phyloP scores from a whole-genome alignment of 2,888 invertebrate genomes.

The Noctua pronuba region DNA sequence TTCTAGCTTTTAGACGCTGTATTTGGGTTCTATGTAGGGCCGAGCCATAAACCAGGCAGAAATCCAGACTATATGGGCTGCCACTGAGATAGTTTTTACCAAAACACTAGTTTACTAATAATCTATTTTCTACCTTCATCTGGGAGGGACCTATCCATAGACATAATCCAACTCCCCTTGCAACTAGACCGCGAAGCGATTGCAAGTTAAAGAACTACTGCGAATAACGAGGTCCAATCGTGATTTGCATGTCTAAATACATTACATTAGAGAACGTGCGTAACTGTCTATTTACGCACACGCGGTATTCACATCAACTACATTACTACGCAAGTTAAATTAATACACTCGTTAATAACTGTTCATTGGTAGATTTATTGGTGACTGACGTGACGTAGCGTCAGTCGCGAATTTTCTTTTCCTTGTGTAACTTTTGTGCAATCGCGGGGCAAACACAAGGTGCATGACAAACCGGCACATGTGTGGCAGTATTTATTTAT shows the following conservation, averaged over 20 bases:
- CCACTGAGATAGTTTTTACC: not conserved
- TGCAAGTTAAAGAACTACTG: slow-evolving; percentile 48
- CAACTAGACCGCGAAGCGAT: slow-evolving; percentile 21
- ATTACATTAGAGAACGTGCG: slow-evolving; percentile 54
- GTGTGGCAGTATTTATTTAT: slow-evolving; percentile 11
- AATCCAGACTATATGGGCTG: not conserved
- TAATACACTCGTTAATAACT: slow-evolving; percentile 26
- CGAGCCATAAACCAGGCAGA: not conserved
- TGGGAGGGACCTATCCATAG: not conserved
- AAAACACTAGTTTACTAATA: not conserved
- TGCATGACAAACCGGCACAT: slow-evolving; percentile 17
- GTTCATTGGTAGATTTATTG: slow-evolving; percentile 34
- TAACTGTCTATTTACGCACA: slow-evolving; percentile 57
- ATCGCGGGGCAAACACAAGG: slow-evolving; percentile 20
- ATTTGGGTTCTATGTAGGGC: not conserved
- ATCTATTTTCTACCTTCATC: not conserved
- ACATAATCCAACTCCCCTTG: not conserved
- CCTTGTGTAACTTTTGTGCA: slow-evolving; percentile 40
- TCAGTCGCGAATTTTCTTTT: slow-evolving; percentile 33
- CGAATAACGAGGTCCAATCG: slow-evolving; percentile 47
- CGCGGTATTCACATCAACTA: slow-evolving; percentile 49
- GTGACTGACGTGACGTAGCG: slow-evolving; percentile 39
- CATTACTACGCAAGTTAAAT: slow-evolving; percentile 36
- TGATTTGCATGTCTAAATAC: slow-evolving; percentile 58
- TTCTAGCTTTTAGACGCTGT: not conserved